Percentiles rank a stretch among this genome's conserved stretches.
These are phyloP conservation scores for Mamestra brassicae DNA, from an alignment of 2,888 invertebrate species.

Conservation along the genomic window DNA sequence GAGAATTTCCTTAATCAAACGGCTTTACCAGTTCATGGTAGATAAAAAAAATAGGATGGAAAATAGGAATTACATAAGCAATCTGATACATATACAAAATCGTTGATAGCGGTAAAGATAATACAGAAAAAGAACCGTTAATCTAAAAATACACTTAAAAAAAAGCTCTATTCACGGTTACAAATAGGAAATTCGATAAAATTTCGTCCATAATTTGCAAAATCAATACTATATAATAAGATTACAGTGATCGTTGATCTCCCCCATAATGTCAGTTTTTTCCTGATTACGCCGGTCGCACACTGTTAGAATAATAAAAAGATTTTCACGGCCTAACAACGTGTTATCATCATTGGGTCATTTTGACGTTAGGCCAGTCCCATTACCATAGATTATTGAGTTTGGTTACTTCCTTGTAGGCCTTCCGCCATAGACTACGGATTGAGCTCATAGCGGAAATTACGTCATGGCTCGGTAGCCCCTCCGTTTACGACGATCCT, in stretches of 20 bases:
- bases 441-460: slow-evolving; percentile 50
- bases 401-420: slow-evolving; percentile 42
- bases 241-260: background rate
- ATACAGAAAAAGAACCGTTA: background rate
- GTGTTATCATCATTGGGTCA: slow-evolving; percentile 1
- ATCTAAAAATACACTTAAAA: background rate
- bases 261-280: background rate
- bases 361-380: background rate
- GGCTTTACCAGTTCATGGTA: background rate
- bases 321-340: background rate
- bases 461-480: slow-evolving; percentile 39
- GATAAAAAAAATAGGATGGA: background rate
- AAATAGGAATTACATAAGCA: background rate
- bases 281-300: background rate
- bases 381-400: slow-evolving; percentile 35
- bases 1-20: slow-evolving; percentile 4
- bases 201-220: background rate
- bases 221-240: background rate
- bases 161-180: background rate
- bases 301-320: slow-evolving; percentile 20
- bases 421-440: slow-evolving; percentile 21
- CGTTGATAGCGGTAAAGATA: background rate
- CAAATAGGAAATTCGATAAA: background rate
- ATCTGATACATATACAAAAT: background rate
- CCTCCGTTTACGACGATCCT: slow-evolving; percentile 23